phyloP scores from a whole-genome alignment of 2,797 vertebrate genomes.

The Trachurus trachurus region DNA sequence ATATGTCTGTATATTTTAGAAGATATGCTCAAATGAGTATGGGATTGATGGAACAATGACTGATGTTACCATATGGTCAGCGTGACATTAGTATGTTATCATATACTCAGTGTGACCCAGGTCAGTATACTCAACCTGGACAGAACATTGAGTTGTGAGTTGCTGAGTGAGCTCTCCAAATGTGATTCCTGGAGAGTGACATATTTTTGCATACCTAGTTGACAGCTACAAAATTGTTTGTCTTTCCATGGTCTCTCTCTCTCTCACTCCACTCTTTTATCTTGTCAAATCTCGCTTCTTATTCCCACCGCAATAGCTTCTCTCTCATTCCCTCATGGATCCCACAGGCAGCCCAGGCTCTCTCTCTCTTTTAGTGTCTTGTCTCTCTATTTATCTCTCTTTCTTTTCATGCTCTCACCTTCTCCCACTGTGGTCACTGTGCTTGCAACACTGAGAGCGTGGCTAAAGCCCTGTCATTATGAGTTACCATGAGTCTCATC shows the following conservation, averaged over 20 bases:
- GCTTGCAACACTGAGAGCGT: constrained; percentile 61
- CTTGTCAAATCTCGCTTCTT: constrained; percentile 52
- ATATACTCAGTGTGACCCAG: not conserved
- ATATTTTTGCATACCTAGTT: constrained; percentile 45
- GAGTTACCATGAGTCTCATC: constrained; percentile 70
- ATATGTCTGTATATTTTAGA: not conserved
- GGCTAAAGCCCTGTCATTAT: constrained; percentile 76
- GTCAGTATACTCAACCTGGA: not conserved
- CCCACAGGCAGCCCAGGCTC: constrained; percentile 22
- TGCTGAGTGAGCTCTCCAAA: not conserved
- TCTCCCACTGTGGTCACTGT: constrained; percentile 49
- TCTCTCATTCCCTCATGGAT: constrained; percentile 33
- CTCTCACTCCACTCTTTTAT: constrained; percentile 56
- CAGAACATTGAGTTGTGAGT: not conserved
- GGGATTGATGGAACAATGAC: not conserved
- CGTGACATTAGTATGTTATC: not conserved
- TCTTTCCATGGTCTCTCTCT: constrained; percentile 31
- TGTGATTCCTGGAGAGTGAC: constrained; percentile 2
- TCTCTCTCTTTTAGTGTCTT: constrained; percentile 3
- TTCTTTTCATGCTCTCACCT: constrained; percentile 52
- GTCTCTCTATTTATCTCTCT: constrained; percentile 36
- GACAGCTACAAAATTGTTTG: constrained; percentile 61
- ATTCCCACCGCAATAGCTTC: constrained; percentile 35
- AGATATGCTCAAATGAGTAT: not conserved
- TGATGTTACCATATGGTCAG: too few relatives aligned